Conservation (phyloP, 2,888 invertebrate species). For the Thereva nobilitata region DNA sequence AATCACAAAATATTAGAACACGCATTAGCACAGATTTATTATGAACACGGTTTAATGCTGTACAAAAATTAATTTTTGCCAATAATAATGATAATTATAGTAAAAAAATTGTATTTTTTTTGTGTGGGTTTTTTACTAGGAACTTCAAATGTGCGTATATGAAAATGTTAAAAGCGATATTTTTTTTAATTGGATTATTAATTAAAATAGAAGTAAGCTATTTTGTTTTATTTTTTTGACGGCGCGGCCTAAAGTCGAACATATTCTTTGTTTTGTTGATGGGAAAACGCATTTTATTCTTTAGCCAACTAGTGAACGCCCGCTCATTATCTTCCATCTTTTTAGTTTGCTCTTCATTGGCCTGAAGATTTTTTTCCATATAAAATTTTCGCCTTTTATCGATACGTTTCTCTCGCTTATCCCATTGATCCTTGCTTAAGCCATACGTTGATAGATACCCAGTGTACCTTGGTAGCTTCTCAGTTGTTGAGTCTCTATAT, state of each 20-base stretch:
- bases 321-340: slow-evolving; percentile 61
- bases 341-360: slow-evolving; percentile 57
- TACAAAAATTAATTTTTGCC: too few species aligned
- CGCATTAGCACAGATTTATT: too few species aligned
- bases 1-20: too few species aligned
- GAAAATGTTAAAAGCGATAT: too few species aligned
- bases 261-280: slow-evolving; percentile 57
- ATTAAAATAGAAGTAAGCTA: background rate
- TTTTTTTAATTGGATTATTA: too few species aligned
- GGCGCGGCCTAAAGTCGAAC: slow-evolving; percentile 49
- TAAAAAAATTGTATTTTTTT: too few species aligned
- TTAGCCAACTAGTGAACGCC: slow-evolving; percentile 62
- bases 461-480: slow-evolving; percentile 60
- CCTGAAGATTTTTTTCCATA: slow-evolving; percentile 52
- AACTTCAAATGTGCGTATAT: too few species aligned
- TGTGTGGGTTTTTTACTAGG: too few species aligned
- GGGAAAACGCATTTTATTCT: slow-evolving; percentile 57
- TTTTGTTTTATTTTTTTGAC: slow-evolving; percentile 7
- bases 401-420: slow-evolving; percentile 55
- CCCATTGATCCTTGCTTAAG: slow-evolving; percentile 59
- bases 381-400: slow-evolving; percentile 50
- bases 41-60: too few species aligned
- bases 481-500: slow-evolving; percentile 53
- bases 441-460: slow-evolving; percentile 63
- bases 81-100: too few species aligned